Percentiles rank a stretch among this genome's conserved stretches.
These are phyloP conservation scores for Lucilia sericata DNA, from an alignment of 1,140 invertebrate species.

Conservation along the genomic window DNA sequence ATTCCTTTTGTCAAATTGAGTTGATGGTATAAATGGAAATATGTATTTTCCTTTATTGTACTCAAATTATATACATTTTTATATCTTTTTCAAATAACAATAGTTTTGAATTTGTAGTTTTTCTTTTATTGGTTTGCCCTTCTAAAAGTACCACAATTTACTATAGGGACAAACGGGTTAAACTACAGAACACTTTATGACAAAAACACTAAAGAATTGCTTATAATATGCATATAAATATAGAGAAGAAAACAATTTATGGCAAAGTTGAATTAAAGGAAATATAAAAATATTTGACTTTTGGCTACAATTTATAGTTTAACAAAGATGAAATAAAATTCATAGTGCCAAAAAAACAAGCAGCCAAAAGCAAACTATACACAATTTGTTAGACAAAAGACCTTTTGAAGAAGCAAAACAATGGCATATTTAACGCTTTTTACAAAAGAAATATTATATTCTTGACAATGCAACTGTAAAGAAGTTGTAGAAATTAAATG, in stretches of 20 bases:
- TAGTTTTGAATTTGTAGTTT: too few species aligned
- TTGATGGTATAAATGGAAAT: too few species aligned
- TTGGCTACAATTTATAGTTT: constrained; percentile 8
- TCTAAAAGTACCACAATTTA: not conserved
- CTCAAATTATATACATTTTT: too few species aligned
- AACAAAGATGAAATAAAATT: constrained; percentile 12
- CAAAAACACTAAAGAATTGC: not conserved
- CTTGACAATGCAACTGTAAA: too few species aligned
- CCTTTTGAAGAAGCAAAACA: not conserved
- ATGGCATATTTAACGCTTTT: not conserved
- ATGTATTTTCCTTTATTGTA: too few species aligned
- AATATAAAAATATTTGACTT: not conserved
- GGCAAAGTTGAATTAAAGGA: not conserved
- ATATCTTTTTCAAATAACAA: too few species aligned
- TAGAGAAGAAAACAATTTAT: not conserved
- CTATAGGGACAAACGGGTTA: not conserved
- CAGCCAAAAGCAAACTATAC: not conserved
- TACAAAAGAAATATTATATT: too few species aligned
- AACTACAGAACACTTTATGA: not conserved
- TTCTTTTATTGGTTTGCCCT: too few species aligned
- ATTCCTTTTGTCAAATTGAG: too few species aligned
- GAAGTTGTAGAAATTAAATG: too few species aligned
- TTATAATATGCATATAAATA: not conserved
- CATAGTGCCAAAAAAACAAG: constrained; percentile 4
- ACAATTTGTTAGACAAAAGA: not conserved